Percentiles rank a stretch among this genome's conserved stretches.
These are phyloP conservation scores for Sus cebifrons DNA, from an alignment of 2,797 vertebrate species.

Conservation along the genomic window DNA sequence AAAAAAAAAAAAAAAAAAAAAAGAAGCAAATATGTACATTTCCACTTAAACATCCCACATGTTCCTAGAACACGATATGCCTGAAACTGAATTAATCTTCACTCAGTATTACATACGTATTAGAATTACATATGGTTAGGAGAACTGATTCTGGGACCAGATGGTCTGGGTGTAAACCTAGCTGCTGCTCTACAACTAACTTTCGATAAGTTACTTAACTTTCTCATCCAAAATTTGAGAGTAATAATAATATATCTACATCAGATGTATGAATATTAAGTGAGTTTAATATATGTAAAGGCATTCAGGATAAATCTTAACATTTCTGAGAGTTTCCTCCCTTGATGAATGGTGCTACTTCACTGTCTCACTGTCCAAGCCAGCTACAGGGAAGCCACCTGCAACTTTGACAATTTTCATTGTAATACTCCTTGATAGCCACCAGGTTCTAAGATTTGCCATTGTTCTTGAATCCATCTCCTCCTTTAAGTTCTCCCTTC, in stretches of 20 bases:
- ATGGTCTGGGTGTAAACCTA: not conserved
- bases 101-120: rapidly evolving
- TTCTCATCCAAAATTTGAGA: not conserved
- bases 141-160: too few species aligned
- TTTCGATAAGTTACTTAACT: not conserved
- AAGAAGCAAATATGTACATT: not conserved
- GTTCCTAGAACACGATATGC: not conserved
- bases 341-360: too few species aligned
- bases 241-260: not conserved
- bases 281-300: not conserved
- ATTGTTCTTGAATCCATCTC: not conserved
- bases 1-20: too few species aligned
- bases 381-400: not conserved
- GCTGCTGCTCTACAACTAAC: not conserved
- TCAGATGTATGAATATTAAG: not conserved
- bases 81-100: not conserved
- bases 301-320: not conserved
- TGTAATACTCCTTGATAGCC: too few species aligned
- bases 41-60: not conserved
- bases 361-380: too few species aligned
- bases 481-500: not conserved
- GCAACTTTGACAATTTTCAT: not conserved
- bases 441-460: not conserved
- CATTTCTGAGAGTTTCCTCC: not conserved
- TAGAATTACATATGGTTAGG: not conserved